Conservation (phyloP, 2,888 invertebrate species). For the Cremastobaeus sp. region DNA sequence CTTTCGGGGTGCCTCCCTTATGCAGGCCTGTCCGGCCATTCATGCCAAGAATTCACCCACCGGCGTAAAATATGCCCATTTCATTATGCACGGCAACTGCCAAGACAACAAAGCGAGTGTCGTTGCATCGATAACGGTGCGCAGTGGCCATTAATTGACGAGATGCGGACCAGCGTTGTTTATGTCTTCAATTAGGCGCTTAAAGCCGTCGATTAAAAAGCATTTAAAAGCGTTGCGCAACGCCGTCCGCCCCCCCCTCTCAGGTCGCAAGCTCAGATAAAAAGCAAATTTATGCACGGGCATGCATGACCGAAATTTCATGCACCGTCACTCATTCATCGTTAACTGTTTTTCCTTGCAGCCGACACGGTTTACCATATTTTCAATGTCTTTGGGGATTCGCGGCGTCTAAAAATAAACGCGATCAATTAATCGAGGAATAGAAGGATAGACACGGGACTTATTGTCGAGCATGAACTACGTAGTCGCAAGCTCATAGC, state of each 20-base stretch:
- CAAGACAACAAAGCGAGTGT: neutral
- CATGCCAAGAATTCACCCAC: slow-evolving; percentile 4
- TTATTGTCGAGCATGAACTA: too few species aligned
- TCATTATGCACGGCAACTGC: neutral
- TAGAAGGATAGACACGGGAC: neutral
- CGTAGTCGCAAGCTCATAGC: too few species aligned
- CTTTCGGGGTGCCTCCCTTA: too few species aligned
- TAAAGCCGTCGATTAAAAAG: slow-evolving; percentile 16
- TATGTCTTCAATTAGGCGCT: slow-evolving; percentile 10
- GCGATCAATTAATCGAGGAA: neutral
- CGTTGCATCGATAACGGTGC: neutral
- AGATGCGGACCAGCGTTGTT: neutral
- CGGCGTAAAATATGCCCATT: neutral
- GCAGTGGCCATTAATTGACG: neutral
- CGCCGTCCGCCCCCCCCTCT: too few species aligned
- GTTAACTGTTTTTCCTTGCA: slow-evolving; percentile 3
- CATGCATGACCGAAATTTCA: slow-evolving; percentile 24
- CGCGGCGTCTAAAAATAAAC: slow-evolving; percentile 6
- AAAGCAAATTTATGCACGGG: slow-evolving; percentile 12
- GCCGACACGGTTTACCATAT: slow-evolving; percentile 2
- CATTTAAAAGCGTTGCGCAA: slow-evolving; percentile 7
- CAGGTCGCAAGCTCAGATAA: neutral
- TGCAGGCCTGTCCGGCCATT: too few species aligned
- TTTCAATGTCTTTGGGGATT: slow-evolving; percentile 13
- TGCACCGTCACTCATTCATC: slow-evolving; percentile 14